Evolutionary conservation across 2,888 invertebrate genomes (phyloP).

Genomic region (Ommatoiulus sabulosus): DNA sequence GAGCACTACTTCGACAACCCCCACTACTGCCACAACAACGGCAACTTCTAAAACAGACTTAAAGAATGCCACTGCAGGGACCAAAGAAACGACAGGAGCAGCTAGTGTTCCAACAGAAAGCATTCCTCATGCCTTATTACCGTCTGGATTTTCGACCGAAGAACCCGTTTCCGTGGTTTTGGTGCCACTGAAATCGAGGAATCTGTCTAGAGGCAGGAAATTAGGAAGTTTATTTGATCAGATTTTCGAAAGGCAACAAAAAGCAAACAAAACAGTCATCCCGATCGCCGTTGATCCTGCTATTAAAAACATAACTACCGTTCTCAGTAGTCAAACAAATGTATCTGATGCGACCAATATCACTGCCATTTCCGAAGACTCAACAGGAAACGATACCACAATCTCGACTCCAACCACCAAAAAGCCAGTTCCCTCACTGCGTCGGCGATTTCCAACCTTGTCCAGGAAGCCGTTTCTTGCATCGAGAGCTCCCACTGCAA

Average conservation of each 20-base stretch:
- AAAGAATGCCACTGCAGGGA: not conserved
- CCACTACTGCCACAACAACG: constrained; percentile 41
- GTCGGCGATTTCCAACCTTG: constrained; percentile 54
- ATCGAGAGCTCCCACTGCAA: constrained; percentile 50
- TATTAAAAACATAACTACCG: not conserved
- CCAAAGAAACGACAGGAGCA: constrained; percentile 22
- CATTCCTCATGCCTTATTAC: constrained; percentile 44
- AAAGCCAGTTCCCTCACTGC: not conserved
- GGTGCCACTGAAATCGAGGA: constrained; percentile 54
- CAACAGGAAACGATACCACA: not conserved
- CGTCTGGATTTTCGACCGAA: constrained; percentile 55
- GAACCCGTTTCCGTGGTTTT: constrained; percentile 39
- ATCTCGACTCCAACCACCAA: not conserved
- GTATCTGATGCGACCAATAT: not conserved
- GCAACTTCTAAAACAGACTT: constrained; percentile 23
- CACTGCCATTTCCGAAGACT: constrained; percentile 8
- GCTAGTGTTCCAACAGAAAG: constrained; percentile 54
- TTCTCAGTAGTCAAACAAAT: not conserved
- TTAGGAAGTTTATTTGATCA: constrained; percentile 55
- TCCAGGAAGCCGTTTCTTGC: constrained; percentile 55
- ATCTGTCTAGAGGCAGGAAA: constrained; percentile 54
- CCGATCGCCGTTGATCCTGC: not conserved
- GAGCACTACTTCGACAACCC: not conserved
- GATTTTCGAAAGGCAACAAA: constrained; percentile 54
- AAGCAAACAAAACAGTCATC: constrained; percentile 18